Evolutionary conservation across 2,888 invertebrate genomes (phyloP), one percentile per base, ranked within the genome.

Genomic region (Troides aeacus): DNA sequence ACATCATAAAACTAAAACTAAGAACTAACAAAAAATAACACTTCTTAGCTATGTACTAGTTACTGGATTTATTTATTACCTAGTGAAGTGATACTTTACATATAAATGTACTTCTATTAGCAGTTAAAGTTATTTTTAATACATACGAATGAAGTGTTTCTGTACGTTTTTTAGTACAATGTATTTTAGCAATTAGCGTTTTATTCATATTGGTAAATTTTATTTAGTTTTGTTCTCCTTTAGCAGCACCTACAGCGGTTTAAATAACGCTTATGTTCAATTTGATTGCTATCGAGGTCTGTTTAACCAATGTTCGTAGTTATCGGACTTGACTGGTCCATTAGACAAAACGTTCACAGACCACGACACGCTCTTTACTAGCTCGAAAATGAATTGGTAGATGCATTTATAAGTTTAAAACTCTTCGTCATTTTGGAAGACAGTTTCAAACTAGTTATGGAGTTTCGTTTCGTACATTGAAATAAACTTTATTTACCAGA

Each of bases 241-340:
- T 36, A 17, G n/a, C 15, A 5, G 30, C n/a, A 18, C 23, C 57
- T 23, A 24, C 10, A 12, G 23, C 57, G 57, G 21, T 58, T 21
- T 58, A 23, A 21, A 58, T 58, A 58, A 23, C 18, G 36, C 60
- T 36, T 60, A 10, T 3, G 21, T 60, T 36, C 7, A 60, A 18
- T 60, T 60, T 60, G 36, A 60, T 60, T 36, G 36, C 17, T 12
- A 7, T 36, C 65, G 62, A 62, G 69, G 72, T 75, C 74, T 70
- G 68, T 71, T 62, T 68, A 64, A 69, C 67, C 62, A 69, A 69
- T 71, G 71, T 72, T 75, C 72, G 73, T 70, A 70, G 77, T 73
- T 71, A 75, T 71, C 82, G 78, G 78, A 79, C 81, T 79, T 76
- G 75, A 78, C 75, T 75, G 74, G 75, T 78, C 78, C 79, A 84